These are phyloP conservation scores for Epistrophe eligans DNA, from an alignment of 2,888 invertebrate species.

Conservation along the genomic window DNA sequence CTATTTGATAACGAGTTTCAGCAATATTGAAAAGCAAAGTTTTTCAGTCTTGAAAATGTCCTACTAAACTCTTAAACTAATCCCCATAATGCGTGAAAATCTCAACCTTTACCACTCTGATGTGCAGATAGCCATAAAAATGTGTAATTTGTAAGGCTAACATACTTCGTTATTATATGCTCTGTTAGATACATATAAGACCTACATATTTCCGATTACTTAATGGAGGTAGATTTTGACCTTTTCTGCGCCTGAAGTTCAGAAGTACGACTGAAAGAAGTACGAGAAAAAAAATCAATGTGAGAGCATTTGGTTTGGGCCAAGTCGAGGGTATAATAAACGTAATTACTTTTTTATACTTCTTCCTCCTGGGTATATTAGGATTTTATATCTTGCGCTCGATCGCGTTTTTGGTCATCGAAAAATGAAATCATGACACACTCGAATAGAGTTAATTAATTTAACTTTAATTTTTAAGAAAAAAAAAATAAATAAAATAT, in stretches of 20 bases:
- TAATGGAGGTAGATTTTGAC: slow-evolving; percentile 30
- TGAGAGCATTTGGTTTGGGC: not conserved
- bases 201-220: slow-evolving; percentile 43
- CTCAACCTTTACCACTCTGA: slow-evolving; percentile 20
- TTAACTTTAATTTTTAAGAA: slow-evolving; percentile 36
- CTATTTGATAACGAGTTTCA: not conserved
- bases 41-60: slow-evolving; percentile 2
- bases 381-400: slow-evolving; percentile 43
- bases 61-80: slow-evolving; percentile 15
- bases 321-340: slow-evolving; percentile 49
- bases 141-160: slow-evolving; percentile 30
- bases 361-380: slow-evolving; percentile 4
- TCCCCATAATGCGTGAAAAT: slow-evolving; percentile 43
- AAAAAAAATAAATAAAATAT: not conserved
- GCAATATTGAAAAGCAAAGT: not conserved
- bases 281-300: not conserved
- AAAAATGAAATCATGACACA: slow-evolving; percentile 40
- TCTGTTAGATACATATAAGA: slow-evolving; percentile 29
- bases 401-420: slow-evolving; percentile 49
- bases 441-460: slow-evolving; percentile 61
- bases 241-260: not conserved
- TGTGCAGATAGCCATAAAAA: slow-evolving; percentile 39
- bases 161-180: slow-evolving; percentile 37
- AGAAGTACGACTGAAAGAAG: not conserved
- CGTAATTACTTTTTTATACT: slow-evolving; percentile 55